Evolutionary conservation across 2,113 vertebrate genomes (phyloP).

Genomic region (Callithrix jacchus): DNA sequence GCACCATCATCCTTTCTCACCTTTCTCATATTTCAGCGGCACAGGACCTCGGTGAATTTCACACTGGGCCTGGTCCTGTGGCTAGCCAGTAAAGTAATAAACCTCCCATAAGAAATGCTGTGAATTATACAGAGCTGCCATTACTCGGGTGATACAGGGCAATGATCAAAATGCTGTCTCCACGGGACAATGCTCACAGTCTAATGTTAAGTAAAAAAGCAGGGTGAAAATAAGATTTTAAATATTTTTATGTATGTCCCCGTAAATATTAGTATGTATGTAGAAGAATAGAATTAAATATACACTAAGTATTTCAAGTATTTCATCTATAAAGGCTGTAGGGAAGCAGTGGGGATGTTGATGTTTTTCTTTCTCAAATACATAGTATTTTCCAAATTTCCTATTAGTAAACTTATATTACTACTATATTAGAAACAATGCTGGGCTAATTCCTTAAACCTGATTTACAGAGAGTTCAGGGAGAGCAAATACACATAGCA

Average conservation of each 20-base stretch:
- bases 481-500: not conserved
- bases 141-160: not conserved
- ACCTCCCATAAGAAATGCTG: not conserved
- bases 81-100: not conserved
- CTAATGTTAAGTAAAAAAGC: not conserved
- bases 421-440: not conserved
- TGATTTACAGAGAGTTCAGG: not conserved
- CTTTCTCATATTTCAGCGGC: slow-evolving; percentile 31
- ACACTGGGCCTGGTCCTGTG: not conserved
- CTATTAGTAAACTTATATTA: not conserved
- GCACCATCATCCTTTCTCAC: not conserved
- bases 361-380: not conserved
- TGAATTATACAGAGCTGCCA: not conserved
- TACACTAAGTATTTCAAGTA: not conserved
- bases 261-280: not conserved
- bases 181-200: not conserved
- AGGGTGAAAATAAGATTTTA: not conserved
- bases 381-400: not conserved
- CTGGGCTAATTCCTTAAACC: not conserved
- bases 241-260: not conserved
- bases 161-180: not conserved
- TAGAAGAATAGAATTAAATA: not conserved
- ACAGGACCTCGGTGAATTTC: not conserved
- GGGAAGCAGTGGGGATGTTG: not conserved
- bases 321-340: not conserved